Evolutionary conservation across 2,113 vertebrate species (phyloP).

Genomic region (Sorex fumeus): DNA sequence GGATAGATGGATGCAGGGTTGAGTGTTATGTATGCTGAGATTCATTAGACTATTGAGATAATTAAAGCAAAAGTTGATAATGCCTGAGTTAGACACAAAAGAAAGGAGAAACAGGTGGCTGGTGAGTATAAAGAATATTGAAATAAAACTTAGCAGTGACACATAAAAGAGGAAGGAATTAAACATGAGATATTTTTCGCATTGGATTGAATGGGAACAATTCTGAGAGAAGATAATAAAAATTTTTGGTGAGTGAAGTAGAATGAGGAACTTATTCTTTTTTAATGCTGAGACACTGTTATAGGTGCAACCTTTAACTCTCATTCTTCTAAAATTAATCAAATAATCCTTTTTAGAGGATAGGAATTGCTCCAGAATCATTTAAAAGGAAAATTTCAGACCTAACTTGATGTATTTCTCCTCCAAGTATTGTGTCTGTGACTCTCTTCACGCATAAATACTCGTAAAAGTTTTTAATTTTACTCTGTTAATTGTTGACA

Average conservation of each 20-base stretch:
- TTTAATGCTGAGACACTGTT: not conserved
- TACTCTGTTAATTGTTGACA: not conserved
- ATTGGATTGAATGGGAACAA: not conserved
- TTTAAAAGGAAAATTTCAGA: constrained; percentile 25
- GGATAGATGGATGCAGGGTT: not conserved
- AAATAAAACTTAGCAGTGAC: constrained; percentile 16
- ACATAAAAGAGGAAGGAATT: not conserved
- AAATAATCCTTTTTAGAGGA: not conserved
- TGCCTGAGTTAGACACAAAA: constrained; percentile 7
- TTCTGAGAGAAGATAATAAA: not conserved
- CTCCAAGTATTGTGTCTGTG: not conserved
- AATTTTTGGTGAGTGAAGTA: not conserved
- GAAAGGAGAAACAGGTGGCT: not conserved
- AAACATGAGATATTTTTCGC: not conserved
- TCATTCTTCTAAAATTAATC: not conserved
- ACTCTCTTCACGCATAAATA: not conserved
- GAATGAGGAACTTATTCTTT: constrained; percentile 7
- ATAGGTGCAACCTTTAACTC: not conserved
- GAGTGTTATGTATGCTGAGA: not conserved
- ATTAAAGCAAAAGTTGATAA: not conserved
- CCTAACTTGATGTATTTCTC: not conserved
- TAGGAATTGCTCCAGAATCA: not conserved
- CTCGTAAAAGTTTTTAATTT: constrained; percentile 34
- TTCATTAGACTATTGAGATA: not conserved
- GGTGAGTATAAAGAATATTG: not conserved